Conservation (phyloP, 37 sponge, comb jelly and placozoan genomes). For the Aphrocallistes beatrix region DNA sequence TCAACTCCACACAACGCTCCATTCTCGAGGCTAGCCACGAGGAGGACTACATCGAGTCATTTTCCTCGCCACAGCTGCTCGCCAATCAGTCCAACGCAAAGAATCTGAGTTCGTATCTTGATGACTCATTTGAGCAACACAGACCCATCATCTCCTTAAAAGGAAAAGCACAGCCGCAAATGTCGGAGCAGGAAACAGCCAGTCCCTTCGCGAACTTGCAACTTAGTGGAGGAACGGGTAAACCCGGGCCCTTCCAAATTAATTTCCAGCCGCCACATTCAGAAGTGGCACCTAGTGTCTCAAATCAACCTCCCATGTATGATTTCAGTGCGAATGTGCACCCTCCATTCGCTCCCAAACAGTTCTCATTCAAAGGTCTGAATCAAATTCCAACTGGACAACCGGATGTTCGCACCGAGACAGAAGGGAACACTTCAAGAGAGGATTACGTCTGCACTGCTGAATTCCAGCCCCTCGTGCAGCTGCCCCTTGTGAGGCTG, state of each 20-base stretch:
- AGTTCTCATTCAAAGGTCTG: too few species aligned
- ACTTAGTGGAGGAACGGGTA: background rate
- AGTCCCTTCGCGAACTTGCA: background rate
- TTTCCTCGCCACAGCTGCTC: background rate
- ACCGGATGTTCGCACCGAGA: background rate
- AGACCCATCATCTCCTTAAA: background rate
- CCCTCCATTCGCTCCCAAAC: too few species aligned
- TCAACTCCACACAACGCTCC: background rate
- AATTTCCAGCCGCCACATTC: background rate
- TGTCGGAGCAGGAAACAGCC: background rate
- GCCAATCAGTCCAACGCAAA: background rate
- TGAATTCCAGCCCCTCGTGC: background rate
- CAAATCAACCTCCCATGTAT: too few species aligned
- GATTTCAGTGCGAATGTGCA: too few species aligned
- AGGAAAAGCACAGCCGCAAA: background rate
- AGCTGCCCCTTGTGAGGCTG: background rate
- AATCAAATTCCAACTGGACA: background rate
- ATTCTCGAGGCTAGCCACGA: background rate
- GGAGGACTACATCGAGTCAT: background rate
- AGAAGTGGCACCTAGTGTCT: background rate
- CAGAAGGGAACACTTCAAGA: background rate
- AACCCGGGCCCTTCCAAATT: background rate
- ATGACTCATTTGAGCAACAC: background rate
- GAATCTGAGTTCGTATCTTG: too few species aligned
- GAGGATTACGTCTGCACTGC: conserved; percentile 1